Base-by-base conservation (phyloP, 2,113 vertebrate species). In the Pampusana beccarii region DNA sequence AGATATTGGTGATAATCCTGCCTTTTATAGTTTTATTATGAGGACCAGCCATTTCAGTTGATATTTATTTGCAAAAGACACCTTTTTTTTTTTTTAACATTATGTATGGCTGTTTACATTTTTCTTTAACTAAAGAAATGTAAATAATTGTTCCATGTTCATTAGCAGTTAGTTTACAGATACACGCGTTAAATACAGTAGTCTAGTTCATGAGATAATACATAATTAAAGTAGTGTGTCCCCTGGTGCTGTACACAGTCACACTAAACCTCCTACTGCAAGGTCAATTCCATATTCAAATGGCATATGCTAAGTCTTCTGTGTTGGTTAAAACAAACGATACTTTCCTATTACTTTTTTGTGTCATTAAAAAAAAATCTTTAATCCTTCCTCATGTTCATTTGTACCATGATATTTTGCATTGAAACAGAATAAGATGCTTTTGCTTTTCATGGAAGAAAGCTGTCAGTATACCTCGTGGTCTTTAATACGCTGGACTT, bases 161-260 rank as follows among this genome's bases (percentile, higher is more conserved):
- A 14, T n/a, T 64, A 72, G 28, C 28, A 51, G 13, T 53, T 79
- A 46, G 8, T 33, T 86, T 83, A 23, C 7, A 40, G 13, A 20
- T 29, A 31, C 38, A 18, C 2, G 2, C 1, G 0, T 57, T 61
- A 38, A n/a, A 17, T 57, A 9, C 5, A 58, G 8, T 29, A 51
- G 26, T 61, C 36, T 62, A n/a, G 46, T 44, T 66, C n/a, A 42
- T 36, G 18, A 81, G 28, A 36, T 34, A 77, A 51, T 29, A 23
- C 26, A 12, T 73, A 61, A 50, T 56, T 38, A 28, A 51, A 62
- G 26, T 54, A 26, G 3, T 0, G 1, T 16, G 5, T 53, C 31
- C 51, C 9, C 60, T 78, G 40, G 10, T 66, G 54, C 57, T 62
- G 40, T 70, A 51, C 17, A 21, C 10, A 16, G 23, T 61, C 33